Base-by-base conservation (phyloP, 2,113 vertebrate species). In the Epinephelus fuscoguttatus region DNA sequence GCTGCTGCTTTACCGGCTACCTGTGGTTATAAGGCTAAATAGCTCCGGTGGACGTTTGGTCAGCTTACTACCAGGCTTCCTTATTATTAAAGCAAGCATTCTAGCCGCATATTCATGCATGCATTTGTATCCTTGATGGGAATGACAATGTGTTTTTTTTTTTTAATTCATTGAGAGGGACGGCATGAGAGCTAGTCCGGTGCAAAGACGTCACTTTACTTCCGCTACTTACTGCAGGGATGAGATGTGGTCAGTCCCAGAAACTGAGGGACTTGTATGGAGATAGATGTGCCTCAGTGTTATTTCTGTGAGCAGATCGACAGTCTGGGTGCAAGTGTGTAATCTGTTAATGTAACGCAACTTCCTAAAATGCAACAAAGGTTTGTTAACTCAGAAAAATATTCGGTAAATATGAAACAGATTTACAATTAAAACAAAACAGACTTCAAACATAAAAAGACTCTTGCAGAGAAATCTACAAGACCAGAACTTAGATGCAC, bases 1-100 rank as follows among this genome's bases (percentile, higher is more conserved):
- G 82, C 88, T 78, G 85, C 82, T 64, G 72, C 57, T 83, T 55
- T 72, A 70, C 84, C 73, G 81, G 84, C 78, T 70, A 66, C 75
- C 76, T 74, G 85, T 68, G 70, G 69, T 74, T 33, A 21, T 42
- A 76, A 17, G 47, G 66, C 64, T 59, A 56, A 15, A 14, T 45
- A 45, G 42, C 25, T 6, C 18, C 47, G 57, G 13, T 15, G 60
- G 19, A 42, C 4, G 42, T 63, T 72, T 50, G 8, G 50, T 30
- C 21, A 52, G 37, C 18, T 19, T 60, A 11, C 13, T 7, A 40
- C 12, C 9, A 52, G 52, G 2, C 37, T 15, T 6, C 14, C 25
- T 27, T 45, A 3, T 49, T 37, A 17, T 37, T 1, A 55, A 66
- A 14, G 1, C 3, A 9, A 7, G 5, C 0, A 37, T 7, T 13